These are phyloP conservation scores for Altica lythri DNA, from an alignment of 2,888 invertebrate species.

Conservation along the genomic window DNA sequence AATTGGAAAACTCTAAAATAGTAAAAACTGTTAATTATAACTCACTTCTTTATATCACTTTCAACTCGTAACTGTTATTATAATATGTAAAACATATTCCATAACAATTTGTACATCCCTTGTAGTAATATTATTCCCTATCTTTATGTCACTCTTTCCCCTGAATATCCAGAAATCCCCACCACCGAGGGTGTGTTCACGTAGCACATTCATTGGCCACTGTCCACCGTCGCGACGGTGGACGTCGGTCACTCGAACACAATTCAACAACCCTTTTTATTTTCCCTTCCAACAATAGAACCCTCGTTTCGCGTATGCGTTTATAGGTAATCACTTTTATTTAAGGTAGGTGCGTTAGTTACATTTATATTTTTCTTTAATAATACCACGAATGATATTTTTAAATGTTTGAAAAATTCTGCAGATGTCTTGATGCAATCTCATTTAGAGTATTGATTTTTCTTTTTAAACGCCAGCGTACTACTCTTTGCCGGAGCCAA, in stretches of 20 bases:
- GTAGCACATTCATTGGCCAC: slow-evolving; percentile 44
- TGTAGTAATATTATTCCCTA: slow-evolving; percentile 7
- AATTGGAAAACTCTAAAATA: too few species aligned
- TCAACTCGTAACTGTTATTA: too few species aligned
- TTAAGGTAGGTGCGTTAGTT: too few species aligned
- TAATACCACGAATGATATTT: too few species aligned
- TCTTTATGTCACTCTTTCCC: slow-evolving; percentile 45
- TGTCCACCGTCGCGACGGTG: too few species aligned
- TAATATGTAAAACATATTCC: too few species aligned
- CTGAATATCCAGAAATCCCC: slow-evolving; percentile 39
- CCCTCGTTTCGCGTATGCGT: slow-evolving; percentile 40
- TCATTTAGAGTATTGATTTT: slow-evolving; percentile 38
- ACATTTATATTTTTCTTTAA: too few species aligned
- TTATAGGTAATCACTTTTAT: too few species aligned
- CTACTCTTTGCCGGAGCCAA: slow-evolving; percentile 46
- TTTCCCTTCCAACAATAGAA: background rate
- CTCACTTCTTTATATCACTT: too few species aligned
- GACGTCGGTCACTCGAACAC: slow-evolving; percentile 48
- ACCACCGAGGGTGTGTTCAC: slow-evolving; percentile 45
- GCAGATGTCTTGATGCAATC: too few species aligned
- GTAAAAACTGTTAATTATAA: too few species aligned
- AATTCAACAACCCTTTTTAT: slow-evolving; percentile 14
- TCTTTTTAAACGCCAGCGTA: slow-evolving; percentile 40
- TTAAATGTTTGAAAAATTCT: too few species aligned
- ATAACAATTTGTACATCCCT: slow-evolving; percentile 23